A percentile compares a stretch with the other conserved stretches of the same genome.
Evolutionary conservation across 2,888 invertebrate genomes (phyloP).

Genomic region (Liopterus haemorrhoidalis): DNA sequence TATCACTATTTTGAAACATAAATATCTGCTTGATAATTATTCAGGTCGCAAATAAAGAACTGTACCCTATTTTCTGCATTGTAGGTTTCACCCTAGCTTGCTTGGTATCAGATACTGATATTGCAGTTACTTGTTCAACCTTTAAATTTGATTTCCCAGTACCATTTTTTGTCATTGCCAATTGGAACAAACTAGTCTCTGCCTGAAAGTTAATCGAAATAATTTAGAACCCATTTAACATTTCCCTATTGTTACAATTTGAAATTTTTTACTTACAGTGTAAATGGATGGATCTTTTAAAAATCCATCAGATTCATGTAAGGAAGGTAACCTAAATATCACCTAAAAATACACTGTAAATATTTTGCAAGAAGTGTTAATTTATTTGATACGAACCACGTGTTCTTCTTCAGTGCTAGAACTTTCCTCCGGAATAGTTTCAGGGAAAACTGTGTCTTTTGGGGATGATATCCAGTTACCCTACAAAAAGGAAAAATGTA

Average conservation of each 20-base stretch:
- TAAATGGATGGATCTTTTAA: constrained; percentile 74
- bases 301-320: constrained; percentile 64
- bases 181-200: constrained; percentile 72
- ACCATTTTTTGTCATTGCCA: constrained; percentile 49
- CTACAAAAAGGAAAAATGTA: constrained; percentile 40
- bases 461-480: constrained; percentile 77
- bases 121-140: constrained; percentile 47
- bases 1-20: constrained; percentile 4
- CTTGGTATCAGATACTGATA: constrained; percentile 44
- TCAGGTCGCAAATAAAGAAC: constrained; percentile 15
- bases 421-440: constrained; percentile 89
- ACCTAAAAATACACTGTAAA: constrained; percentile 41
- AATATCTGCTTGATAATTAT: constrained; percentile 13
- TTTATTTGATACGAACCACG: constrained; percentile 53
- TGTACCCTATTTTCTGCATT: constrained; percentile 59
- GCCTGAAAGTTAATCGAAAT: constrained; percentile 47
- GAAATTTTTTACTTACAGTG: constrained; percentile 52
- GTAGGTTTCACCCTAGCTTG: constrained; percentile 49
- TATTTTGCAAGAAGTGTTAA: constrained; percentile 4
- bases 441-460: constrained; percentile 82
- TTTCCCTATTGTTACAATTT: not conserved
- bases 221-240: too few relatives aligned
- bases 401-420: constrained; percentile 90
- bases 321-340: constrained; percentile 75
- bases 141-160: constrained; percentile 47